Evolutionary conservation across 2,888 invertebrate genomes (phyloP).

Genomic region (Apodemia hepburni): DNA sequence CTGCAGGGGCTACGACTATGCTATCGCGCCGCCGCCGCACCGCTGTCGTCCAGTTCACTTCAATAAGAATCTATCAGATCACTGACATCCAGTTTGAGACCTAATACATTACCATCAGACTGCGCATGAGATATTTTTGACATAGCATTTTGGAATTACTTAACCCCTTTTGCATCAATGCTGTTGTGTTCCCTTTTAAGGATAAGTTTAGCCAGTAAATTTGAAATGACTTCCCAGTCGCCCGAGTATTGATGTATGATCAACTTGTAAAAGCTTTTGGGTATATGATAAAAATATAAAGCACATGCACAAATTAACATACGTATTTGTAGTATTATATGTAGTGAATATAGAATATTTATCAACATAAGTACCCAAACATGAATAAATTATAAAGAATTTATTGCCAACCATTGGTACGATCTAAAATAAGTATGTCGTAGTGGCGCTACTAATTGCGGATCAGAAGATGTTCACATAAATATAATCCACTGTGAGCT

Average conservation of each 20-base stretch:
- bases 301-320: not conserved
- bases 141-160: too few relatives aligned
- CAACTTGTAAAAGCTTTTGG: not conserved
- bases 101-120: too few relatives aligned
- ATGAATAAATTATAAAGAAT: conserved; percentile 20
- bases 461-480: conserved; percentile 69
- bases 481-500: not conserved
- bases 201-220: not conserved
- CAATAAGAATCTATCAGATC: too few relatives aligned
- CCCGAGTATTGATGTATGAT: not conserved
- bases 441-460: conserved; percentile 66
- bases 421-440: conserved; percentile 34
- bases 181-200: too few relatives aligned
- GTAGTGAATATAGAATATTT: not conserved
- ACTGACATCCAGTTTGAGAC: too few relatives aligned
- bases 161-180: too few relatives aligned
- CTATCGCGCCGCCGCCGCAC: too few relatives aligned
- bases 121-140: too few relatives aligned
- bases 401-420: conserved; percentile 17
- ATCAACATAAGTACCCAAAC: not conserved
- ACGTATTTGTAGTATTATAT: not conserved
- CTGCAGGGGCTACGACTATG: too few relatives aligned
- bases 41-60: too few relatives aligned
- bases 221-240: not conserved
- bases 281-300: not conserved